Evolutionary conservation across 2,888 invertebrate species (phyloP).

Genomic region (Hofmannophila pseudospretella): DNA sequence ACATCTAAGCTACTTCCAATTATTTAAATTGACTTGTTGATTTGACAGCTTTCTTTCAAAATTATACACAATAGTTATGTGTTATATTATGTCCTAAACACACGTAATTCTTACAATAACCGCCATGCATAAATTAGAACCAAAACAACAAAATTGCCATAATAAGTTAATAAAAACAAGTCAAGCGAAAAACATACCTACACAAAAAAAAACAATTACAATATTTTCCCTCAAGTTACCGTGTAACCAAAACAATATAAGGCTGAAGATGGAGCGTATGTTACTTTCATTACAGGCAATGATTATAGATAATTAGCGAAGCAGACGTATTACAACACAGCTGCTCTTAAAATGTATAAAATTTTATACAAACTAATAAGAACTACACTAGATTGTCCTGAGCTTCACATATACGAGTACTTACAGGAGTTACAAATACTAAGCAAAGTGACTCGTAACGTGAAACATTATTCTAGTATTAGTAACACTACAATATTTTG

Average conservation of each 20-base stretch:
- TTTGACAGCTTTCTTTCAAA: constrained; percentile 19
- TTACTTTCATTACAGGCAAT: neutral
- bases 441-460: no score
- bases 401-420: no score
- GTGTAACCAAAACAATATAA: neutral
- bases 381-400: no score
- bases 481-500: no score
- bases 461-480: no score
- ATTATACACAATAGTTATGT: constrained; percentile 19
- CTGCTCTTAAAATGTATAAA: no score
- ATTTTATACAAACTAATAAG: no score
- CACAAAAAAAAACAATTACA: constrained; percentile 33
- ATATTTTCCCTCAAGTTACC: constrained; percentile 7
- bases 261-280: neutral
- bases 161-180: constrained; percentile 65
- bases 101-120: constrained; percentile 39
- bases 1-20: constrained; percentile 16
- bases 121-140: constrained; percentile 56
- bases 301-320: neutral
- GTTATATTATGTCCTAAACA: constrained; percentile 30
- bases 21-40: constrained; percentile 36
- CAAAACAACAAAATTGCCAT: constrained; percentile 52
- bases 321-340: neutral
- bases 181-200: constrained; percentile 56
- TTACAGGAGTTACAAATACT: no score